Evolutionary conservation across 2,113 vertebrate species (phyloP).

Genomic region (Pimephales promelas): DNA sequence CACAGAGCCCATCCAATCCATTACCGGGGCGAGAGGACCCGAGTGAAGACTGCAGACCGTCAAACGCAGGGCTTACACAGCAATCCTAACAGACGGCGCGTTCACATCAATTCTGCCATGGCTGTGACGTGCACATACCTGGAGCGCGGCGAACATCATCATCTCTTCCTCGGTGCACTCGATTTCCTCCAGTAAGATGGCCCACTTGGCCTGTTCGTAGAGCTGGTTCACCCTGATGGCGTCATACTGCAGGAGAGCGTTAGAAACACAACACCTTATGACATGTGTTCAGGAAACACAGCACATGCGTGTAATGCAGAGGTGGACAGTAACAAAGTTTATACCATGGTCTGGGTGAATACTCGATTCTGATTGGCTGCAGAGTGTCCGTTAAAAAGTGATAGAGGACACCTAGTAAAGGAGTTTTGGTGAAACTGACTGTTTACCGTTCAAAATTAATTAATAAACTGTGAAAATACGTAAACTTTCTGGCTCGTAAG

Average conservation of each 20-base stretch:
- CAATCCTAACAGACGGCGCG: conserved; percentile 41
- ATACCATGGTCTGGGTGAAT: too few species aligned
- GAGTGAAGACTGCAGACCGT: conserved; percentile 54
- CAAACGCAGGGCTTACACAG: conserved; percentile 52
- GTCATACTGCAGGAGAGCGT: conserved; percentile 82
- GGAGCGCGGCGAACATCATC: conserved; percentile 99
- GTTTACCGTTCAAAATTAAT: too few species aligned
- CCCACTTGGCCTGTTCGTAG: conserved; percentile 97
- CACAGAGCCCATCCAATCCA: conserved; percentile 64
- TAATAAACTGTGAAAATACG: too few species aligned
- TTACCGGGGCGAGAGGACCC: conserved; percentile 56
- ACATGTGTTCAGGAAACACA: too few species aligned
- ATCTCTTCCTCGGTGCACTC: conserved; percentile 99
- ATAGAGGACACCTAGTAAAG: too few species aligned
- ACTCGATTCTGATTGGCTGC: too few species aligned
- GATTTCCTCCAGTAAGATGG: conserved; percentile 97
- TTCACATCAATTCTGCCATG: background rate
- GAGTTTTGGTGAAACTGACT: too few species aligned
- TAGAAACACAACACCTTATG: background rate
- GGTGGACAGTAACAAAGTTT: too few species aligned
- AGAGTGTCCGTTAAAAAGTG: too few species aligned
- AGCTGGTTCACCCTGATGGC: conserved; percentile 98
- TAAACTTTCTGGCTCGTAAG: too few species aligned
- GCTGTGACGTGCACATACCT: conserved; percentile 75
- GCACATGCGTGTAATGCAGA: too few species aligned